Percentiles rank a stretch among this genome's conserved stretches.
Conservation (phyloP, 2,113 vertebrate species). For the Regulus satrapa region DNA sequence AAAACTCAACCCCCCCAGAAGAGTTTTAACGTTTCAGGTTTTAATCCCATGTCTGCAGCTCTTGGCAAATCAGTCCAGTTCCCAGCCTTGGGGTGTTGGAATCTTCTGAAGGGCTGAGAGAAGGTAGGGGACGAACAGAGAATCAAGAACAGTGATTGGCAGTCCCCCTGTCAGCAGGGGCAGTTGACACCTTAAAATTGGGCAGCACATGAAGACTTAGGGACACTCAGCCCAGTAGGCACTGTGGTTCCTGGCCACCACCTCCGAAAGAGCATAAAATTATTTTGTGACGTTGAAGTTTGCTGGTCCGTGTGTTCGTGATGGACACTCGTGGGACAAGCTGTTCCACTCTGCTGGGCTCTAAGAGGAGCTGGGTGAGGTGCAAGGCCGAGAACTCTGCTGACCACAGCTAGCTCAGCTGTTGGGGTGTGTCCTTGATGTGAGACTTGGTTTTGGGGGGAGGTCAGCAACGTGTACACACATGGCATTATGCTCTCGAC, state of each 20-base stretch:
- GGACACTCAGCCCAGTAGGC: background rate
- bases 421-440: background rate
- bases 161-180: too few species aligned
- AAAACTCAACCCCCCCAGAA: conserved; percentile 36
- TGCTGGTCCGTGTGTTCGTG: background rate
- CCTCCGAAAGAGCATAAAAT: background rate
- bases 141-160: too few species aligned
- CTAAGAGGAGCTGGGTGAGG: background rate
- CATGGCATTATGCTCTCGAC: background rate
- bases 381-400: background rate
- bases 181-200: background rate
- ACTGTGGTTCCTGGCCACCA: background rate
- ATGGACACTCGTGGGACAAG: background rate
- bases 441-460: background rate
- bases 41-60: background rate
- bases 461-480: background rate
- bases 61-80: background rate
- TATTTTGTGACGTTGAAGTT: background rate
- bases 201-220: background rate
- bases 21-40: background rate
- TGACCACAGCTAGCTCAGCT: background rate
- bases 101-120: background rate
- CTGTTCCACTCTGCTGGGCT: background rate
- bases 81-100: background rate
- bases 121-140: too few species aligned